A percentile compares a stretch with the other conserved stretches of the same genome.
Evolutionary conservation across 2,797 vertebrate species (phyloP).

Genomic region (Bucorvus abyssinicus): DNA sequence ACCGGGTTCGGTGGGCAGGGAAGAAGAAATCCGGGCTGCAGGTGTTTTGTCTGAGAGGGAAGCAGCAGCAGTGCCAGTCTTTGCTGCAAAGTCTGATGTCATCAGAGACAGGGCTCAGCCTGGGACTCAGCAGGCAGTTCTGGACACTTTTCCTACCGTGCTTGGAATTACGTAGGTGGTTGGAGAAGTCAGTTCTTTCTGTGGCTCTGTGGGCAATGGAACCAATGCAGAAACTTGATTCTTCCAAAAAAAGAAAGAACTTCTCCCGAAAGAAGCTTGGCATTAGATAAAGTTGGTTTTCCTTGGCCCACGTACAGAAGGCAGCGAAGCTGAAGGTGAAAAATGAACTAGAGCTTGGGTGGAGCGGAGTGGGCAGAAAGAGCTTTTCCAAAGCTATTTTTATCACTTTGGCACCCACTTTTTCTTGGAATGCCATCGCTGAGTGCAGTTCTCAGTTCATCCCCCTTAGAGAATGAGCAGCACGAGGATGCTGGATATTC

Average conservation of each 20-base stretch:
- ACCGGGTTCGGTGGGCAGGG: rapidly evolving
- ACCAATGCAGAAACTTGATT: neutral
- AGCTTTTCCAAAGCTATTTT: conserved; percentile 8
- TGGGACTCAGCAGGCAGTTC: rapidly evolving
- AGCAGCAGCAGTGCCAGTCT: neutral
- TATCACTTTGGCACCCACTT: neutral
- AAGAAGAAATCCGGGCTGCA: neutral
- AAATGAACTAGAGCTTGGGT: neutral
- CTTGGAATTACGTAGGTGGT: neutral
- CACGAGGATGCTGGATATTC: neutral
- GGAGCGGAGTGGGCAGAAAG: neutral
- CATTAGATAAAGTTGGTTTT: neutral
- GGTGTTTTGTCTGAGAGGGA: neutral
- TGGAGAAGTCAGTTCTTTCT: neutral
- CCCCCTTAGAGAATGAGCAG: neutral
- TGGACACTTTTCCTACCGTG: neutral
- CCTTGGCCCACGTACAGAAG: neutral
- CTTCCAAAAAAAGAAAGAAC: neutral
- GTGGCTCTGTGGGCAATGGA: neutral
- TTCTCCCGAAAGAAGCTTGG: neutral
- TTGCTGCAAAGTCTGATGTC: neutral
- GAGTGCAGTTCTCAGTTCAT: neutral
- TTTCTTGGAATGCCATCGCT: neutral
- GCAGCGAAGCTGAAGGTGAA: neutral
- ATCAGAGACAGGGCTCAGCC: neutral